These are phyloP conservation scores for Callospermophilus lateralis DNA, from an alignment of 2,113 vertebrate genomes.

Conservation along the genomic window DNA sequence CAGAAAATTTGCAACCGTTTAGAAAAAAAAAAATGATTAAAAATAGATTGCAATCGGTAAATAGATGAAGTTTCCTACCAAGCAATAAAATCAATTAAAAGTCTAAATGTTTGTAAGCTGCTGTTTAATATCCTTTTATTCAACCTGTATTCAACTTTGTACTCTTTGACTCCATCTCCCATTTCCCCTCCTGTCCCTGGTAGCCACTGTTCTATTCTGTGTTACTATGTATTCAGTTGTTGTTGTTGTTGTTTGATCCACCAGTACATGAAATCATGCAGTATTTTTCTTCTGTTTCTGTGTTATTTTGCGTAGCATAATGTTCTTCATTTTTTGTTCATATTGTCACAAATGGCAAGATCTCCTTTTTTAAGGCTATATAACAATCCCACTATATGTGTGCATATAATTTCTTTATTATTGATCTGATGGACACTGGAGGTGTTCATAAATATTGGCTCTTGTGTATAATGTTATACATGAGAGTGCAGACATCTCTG, in stretches of 20 bases:
- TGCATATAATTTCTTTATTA: background rate
- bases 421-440: background rate
- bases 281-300: background rate
- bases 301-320: background rate
- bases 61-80: constrained; percentile 15
- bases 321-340: background rate
- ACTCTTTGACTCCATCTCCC: background rate
- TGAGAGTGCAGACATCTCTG: background rate
- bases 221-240: background rate
- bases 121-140: background rate
- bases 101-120: constrained; percentile 24
- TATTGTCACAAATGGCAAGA: background rate
- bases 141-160: background rate
- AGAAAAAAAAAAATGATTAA: constrained; percentile 11
- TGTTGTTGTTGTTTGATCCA: background rate
- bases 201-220: background rate
- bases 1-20: constrained; percentile 38
- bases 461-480: background rate
- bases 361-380: background rate
- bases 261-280: background rate
- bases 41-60: constrained; percentile 46
- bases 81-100: constrained; percentile 52
- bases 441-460: background rate
- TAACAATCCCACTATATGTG: background rate
- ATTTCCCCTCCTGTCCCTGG: background rate